Evolutionary conservation across 2,113 vertebrate species (phyloP).

Genomic region (Apteryx mantelli): DNA sequence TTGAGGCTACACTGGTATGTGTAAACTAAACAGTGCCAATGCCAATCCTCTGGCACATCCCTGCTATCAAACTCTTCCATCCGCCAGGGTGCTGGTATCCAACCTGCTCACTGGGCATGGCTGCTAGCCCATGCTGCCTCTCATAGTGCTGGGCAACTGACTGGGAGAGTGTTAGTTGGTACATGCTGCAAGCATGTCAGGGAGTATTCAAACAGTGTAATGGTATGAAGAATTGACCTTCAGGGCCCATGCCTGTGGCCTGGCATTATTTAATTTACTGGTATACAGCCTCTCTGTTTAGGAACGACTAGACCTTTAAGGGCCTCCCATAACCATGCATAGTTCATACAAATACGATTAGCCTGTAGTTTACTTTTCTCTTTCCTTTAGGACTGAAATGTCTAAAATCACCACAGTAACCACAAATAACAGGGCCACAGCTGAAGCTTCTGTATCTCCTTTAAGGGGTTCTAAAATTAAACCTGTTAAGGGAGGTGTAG

Average conservation of each 20-base stretch:
- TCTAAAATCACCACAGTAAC: background rate
- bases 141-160: too few species aligned
- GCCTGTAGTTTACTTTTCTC: background rate
- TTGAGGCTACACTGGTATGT: background rate
- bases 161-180: background rate
- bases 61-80: background rate
- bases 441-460: background rate
- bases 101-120: background rate
- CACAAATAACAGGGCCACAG: background rate
- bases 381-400: background rate
- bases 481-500: background rate
- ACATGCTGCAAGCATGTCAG: background rate
- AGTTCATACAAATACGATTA: background rate
- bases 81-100: background rate
- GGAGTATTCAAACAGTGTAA: background rate
- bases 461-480: background rate
- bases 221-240: background rate
- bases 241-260: background rate
- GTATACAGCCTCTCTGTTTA: background rate
- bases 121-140: too few species aligned
- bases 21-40: background rate
- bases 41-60: fast-evolving
- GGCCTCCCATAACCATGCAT: background rate
- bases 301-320: background rate
- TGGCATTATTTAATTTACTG: background rate